Evolutionary conservation across 2,113 vertebrate genomes (phyloP).

Genomic region (Dinomys branickii): DNA sequence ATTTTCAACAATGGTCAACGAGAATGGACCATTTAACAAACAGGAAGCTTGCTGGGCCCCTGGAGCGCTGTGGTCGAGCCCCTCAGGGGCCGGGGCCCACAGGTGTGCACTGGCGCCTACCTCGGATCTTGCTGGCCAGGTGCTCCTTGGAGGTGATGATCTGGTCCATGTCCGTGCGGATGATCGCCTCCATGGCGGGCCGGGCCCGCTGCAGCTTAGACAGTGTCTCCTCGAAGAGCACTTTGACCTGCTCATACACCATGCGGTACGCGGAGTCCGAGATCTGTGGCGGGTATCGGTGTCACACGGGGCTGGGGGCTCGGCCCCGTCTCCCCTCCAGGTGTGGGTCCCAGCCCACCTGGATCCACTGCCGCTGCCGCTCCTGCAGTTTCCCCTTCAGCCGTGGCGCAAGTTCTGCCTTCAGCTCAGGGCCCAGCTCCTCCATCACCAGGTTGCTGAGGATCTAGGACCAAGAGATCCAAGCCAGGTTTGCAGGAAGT

Average conservation of each 20-base stretch:
- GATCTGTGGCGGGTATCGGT: conserved; percentile 84
- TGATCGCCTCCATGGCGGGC: conserved; percentile 90
- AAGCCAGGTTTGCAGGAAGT: rapidly evolving
- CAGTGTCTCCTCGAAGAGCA: conserved; percentile 83
- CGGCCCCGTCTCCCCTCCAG: rapidly evolving
- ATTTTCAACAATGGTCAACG: neutral
- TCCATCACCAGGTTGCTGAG: conserved; percentile 98
- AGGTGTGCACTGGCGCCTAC: conserved; percentile 71
- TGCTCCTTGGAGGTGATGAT: conserved; percentile 98
- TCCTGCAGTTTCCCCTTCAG: conserved; percentile 95
- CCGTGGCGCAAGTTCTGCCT: conserved; percentile 89
- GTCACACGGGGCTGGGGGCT: rapidly evolving
- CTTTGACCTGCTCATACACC: conserved; percentile 90
- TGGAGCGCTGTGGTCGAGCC: rapidly evolving
- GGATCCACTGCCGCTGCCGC: conserved; percentile 93
- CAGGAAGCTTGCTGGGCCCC: rapidly evolving
- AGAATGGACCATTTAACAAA: rapidly evolving
- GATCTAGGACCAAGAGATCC: conserved; percentile 84
- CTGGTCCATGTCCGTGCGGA: conserved; percentile 97
- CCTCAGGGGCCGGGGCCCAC: rapidly evolving
- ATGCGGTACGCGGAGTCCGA: conserved; percentile 92
- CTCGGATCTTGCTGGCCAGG: conserved; percentile 94
- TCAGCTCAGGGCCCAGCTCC: conserved; percentile 91
- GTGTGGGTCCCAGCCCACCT: conserved; percentile 87
- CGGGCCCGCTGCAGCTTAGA: conserved; percentile 87